Conservation (phyloP, 2,113 vertebrate species). For the Microtus oregoni region DNA sequence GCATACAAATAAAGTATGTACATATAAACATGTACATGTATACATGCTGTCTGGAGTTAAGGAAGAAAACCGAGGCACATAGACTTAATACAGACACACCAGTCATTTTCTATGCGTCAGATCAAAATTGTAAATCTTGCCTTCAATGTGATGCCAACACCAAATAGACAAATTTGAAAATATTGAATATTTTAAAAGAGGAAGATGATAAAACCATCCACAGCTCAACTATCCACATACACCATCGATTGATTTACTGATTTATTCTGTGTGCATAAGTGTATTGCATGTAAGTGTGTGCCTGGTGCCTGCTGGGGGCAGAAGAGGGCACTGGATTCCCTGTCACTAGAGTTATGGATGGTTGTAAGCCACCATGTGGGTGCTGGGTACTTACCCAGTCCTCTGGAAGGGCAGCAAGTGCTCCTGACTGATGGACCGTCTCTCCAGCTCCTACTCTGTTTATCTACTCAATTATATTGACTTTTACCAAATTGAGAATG, state of each 20-base stretch:
- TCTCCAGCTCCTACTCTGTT: background rate
- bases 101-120: background rate
- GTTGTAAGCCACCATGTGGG: background rate
- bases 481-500: background rate
- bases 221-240: background rate
- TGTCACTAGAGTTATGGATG: background rate
- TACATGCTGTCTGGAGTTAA: background rate
- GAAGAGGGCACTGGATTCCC: background rate
- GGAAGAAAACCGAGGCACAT: background rate
- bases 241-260: background rate
- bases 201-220: background rate
- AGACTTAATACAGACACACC: background rate
- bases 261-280: no score
- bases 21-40: background rate
- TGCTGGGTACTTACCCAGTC: background rate
- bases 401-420: background rate
- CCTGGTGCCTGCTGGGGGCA: background rate
- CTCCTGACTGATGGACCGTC: background rate
- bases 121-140: background rate
- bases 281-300: background rate
- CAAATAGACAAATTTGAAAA: slow-evolving; percentile 39
- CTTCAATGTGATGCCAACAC: background rate
- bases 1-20: background rate
- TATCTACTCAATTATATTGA: background rate
- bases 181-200: slow-evolving; percentile 15